phyloP scores from a whole-genome alignment of 2,797 vertebrate genomes.

The Pseudomugil gertrudae region DNA sequence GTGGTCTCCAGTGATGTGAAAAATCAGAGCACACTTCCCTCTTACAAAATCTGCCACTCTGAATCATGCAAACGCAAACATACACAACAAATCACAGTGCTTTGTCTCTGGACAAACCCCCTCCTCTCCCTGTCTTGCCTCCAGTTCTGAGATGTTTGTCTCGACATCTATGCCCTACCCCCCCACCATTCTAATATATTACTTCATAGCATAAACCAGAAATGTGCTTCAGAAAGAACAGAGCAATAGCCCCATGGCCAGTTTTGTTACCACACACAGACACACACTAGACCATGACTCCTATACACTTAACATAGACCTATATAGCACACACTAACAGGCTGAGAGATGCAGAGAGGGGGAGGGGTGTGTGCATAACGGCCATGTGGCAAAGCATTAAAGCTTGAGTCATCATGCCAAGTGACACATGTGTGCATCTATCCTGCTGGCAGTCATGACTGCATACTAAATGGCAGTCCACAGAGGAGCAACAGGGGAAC shows the following conservation, averaged over 20 bases:
- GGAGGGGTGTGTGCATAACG: constrained; percentile 44
- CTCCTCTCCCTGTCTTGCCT: constrained; percentile 20
- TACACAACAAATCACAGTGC: constrained; percentile 27
- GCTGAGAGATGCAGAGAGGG: constrained; percentile 22
- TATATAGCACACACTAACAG: constrained; percentile 37
- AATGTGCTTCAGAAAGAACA: constrained; percentile 56
- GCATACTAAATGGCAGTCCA: constrained; percentile 55
- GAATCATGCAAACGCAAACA: constrained; percentile 47
- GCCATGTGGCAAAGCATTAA: constrained; percentile 66
- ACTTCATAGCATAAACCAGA: constrained; percentile 54
- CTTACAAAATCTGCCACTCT: constrained; percentile 22
- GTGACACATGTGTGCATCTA: constrained; percentile 60
- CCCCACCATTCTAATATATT: constrained; percentile 21
- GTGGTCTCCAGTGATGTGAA: constrained; percentile 7
- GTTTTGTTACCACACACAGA: constrained; percentile 40
- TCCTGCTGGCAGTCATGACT: constrained; percentile 48
- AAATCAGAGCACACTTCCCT: constrained; percentile 1
- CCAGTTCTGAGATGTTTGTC: constrained; percentile 37
- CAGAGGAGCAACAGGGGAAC: constrained; percentile 55
- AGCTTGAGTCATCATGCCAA: constrained; percentile 70
- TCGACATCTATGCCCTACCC: constrained; percentile 31
- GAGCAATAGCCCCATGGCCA: constrained; percentile 49
- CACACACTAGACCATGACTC: constrained; percentile 41
- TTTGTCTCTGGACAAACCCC: constrained; percentile 44
- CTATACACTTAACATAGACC: constrained; percentile 31